A percentile compares a stretch with the other conserved stretches of the same genome.
Conservation (phyloP, 2,888 invertebrate genomes). For the Eulithis prunata region DNA sequence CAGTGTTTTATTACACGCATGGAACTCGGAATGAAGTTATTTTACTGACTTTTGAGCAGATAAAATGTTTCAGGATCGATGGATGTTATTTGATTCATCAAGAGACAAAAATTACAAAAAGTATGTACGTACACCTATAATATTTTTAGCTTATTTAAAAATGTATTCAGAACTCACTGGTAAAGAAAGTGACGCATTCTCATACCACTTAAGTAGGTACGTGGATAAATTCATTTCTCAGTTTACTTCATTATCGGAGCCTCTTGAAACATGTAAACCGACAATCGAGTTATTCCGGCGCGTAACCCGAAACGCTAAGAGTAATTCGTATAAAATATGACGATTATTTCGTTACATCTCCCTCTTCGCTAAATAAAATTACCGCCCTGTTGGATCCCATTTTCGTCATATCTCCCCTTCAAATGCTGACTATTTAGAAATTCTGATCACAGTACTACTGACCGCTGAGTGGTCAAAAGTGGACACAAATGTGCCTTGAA, state of each 20-base stretch:
- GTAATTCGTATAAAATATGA: conserved; percentile 63
- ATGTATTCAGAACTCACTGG: background rate
- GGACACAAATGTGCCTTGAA: conserved; percentile 53
- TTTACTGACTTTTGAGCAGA: conserved; percentile 22
- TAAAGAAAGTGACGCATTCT: background rate
- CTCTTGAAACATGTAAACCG: conserved; percentile 14
- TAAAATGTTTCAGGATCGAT: conserved; percentile 11
- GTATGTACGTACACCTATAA: too few species aligned
- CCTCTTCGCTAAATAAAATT: conserved; percentile 68
- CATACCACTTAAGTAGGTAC: background rate
- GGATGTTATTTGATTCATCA: conserved; percentile 9
- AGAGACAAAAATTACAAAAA: background rate
- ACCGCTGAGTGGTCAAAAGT: conserved; percentile 55
- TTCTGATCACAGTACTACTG: conserved; percentile 60
- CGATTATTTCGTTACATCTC: conserved; percentile 66
- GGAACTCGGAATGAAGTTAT: conserved; percentile 26
- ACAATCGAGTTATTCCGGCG: conserved; percentile 35
- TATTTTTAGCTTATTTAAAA: background rate
- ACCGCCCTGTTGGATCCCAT: conserved; percentile 61
- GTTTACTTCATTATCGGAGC: conserved; percentile 17
- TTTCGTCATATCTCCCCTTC: conserved; percentile 61
- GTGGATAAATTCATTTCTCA: conserved; percentile 6
- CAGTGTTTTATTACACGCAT: conserved; percentile 30
- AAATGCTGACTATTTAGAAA: conserved; percentile 42
- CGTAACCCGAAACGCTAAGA: conserved; percentile 48